A percentile compares a stretch with the other conserved stretches of the same genome.
These are phyloP conservation scores for Thera obeliscata DNA, from an alignment of 2,888 invertebrate genomes.

Conservation along the genomic window DNA sequence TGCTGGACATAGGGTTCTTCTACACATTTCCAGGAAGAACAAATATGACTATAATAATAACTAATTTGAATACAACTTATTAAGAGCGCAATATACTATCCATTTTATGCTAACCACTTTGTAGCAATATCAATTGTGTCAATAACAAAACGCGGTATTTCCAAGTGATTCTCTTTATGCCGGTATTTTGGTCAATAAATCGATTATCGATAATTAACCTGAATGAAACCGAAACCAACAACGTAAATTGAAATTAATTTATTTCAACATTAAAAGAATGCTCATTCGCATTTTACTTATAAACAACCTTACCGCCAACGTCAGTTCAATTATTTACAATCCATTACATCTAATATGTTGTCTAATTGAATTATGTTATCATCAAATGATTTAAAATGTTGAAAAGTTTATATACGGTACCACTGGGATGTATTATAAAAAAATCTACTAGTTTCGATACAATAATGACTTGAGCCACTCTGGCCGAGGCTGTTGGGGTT, in stretches of 20 bases:
- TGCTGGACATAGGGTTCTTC: too few species aligned
- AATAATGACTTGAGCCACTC: conserved; percentile 77
- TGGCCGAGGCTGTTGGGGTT: conserved; percentile 69
- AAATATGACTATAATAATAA: too few species aligned
- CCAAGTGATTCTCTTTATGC: too few species aligned
- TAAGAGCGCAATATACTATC: too few species aligned
- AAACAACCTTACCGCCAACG: conserved; percentile 71
- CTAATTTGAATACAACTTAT: too few species aligned
- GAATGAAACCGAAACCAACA: conserved; percentile 32
- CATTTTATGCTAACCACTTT: too few species aligned
- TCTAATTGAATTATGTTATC: conserved; percentile 41
- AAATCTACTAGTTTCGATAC: conserved; percentile 71
- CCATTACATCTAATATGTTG: conserved; percentile 46
- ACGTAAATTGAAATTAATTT: conserved; percentile 63
- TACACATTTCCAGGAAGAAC: too few species aligned
- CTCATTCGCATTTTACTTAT: conserved; percentile 67
- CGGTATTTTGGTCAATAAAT: neutral
- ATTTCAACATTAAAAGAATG: conserved; percentile 78
- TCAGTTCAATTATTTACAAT: conserved; percentile 74
- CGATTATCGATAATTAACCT: neutral
- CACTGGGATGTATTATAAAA: conserved; percentile 36
- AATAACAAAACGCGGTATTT: too few species aligned
- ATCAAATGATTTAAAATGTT: conserved; percentile 50
- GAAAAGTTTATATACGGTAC: conserved; percentile 34
- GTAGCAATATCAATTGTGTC: too few species aligned